A percentile compares a stretch with the other conserved stretches of the same genome.
Evolutionary conservation across 2,113 vertebrate genomes (phyloP).

Genomic region (Gambusia holbrooki): DNA sequence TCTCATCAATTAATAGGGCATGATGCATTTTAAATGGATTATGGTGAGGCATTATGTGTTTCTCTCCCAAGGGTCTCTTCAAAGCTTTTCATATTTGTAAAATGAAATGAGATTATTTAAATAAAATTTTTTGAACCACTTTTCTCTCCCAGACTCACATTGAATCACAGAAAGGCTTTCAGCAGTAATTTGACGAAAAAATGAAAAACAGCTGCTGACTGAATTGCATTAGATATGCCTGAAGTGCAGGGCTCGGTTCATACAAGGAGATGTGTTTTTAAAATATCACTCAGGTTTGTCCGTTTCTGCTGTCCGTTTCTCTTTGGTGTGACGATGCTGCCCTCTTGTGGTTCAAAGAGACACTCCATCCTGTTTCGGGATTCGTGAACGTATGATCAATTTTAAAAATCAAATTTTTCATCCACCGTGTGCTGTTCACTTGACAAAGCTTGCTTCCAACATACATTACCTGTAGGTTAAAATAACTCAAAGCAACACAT

Average conservation of each 20-base stretch:
- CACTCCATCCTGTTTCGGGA: no score
- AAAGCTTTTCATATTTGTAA: background rate
- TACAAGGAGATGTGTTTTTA: background rate
- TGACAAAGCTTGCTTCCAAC: no score
- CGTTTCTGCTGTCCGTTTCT: background rate
- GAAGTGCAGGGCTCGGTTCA: background rate
- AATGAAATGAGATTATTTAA: background rate
- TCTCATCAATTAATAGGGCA: background rate
- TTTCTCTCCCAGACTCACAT: no score
- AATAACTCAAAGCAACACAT: background rate
- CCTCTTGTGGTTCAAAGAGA: slow-evolving; percentile 33
- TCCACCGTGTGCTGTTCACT: no score
- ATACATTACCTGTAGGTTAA: no score
- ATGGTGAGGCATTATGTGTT: background rate
- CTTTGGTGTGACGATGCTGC: slow-evolving; percentile 26
- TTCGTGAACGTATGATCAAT: no score
- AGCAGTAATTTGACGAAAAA: no score
- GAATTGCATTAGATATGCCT: background rate
- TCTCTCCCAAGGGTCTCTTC: background rate
- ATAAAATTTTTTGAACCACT: background rate
- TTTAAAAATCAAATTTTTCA: no score
- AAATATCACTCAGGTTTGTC: no score
- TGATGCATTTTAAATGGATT: background rate
- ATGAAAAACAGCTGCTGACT: background rate
- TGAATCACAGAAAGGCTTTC: no score